Evolutionary conservation across 1,140 invertebrate species (phyloP), one percentile per base, ranked within the genome.

Genomic region (Drosophila sp.): DNA sequence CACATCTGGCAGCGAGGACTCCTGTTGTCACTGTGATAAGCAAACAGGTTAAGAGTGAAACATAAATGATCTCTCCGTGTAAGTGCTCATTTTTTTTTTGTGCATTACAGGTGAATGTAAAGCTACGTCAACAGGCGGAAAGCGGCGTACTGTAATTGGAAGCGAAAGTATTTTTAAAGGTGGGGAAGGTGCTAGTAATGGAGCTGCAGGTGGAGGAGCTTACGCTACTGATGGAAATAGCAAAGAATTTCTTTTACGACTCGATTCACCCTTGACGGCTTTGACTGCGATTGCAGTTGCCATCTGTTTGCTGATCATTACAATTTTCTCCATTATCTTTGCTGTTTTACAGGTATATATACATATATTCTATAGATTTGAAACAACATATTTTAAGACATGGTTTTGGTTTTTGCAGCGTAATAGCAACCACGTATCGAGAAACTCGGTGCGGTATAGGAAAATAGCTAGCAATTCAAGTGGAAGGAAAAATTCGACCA

Each of bases 41-140:
- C 94, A 95, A 65, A 95, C 95, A 33, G 95, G 95, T 96, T 92
- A 64, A 17, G 6, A 33, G 30, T 38, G 56, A 11, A 32, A 50
- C 1, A 35, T 2, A 30, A 4, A 6, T 27, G 7, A 17, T 35
- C 27, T 23, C 8, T 7, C 47, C 30, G 7, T 17, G 8, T 11
- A 30, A n/a, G 2, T 23, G 17, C 7, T 4, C 4, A 33, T 11
- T 1, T 1, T 11, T 38, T 3, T 57, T 4, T 47, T 38, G 27
- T 55, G 61, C 27, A 30, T 7, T 23, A 0, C 72, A 95, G 95
- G 94, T 76, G 94, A 94, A 69, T 95, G 95, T 79, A 94, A 94
- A 83, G 95, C 95, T 79, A 95, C 94, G n/a, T 95, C 95, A 0
- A 95, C 95, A 17, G 95, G 95, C 30, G 95, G 95, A 25, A 96